Evolutionary conservation across 2,113 vertebrate genomes (phyloP).

Genomic region (Xenopus laevis): DNA sequence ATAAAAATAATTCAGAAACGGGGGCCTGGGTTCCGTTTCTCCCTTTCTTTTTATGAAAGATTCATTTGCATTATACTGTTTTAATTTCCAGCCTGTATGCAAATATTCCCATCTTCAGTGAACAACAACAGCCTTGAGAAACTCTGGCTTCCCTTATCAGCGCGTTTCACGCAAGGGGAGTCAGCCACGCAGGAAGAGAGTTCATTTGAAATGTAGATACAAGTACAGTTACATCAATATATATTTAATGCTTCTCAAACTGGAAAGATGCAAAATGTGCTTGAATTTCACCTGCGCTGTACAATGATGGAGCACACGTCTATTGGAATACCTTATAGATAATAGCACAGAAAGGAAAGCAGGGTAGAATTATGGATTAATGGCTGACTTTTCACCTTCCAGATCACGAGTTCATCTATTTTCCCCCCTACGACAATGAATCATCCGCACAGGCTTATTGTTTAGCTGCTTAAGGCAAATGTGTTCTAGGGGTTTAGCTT

Average conservation of each 20-base stretch:
- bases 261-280: neutral
- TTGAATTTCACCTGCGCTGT: too few relatives aligned
- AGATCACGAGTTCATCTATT: constrained; percentile 26
- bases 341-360: neutral
- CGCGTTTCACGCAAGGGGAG: too few relatives aligned
- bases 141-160: too few relatives aligned
- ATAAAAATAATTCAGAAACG: neutral
- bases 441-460: constrained; percentile 25
- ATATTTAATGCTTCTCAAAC: too few relatives aligned
- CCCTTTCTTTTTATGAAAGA: too few relatives aligned
- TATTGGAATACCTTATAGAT: constrained; percentile 5
- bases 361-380: constrained; percentile 37
- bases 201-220: neutral
- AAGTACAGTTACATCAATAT: neutral
- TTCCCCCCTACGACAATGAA: constrained; percentile 21
- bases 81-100: too few relatives aligned
- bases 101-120: too few relatives aligned
- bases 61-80: too few relatives aligned
- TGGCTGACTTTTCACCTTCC: constrained; percentile 39
- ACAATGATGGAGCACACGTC: too few relatives aligned
- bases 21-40: neutral
- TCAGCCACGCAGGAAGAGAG: neutral
- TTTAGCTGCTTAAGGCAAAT: constrained; percentile 33
- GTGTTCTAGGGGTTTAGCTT: constrained; percentile 4
- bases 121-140: too few relatives aligned